Conservation (phyloP, 2,797 vertebrate genomes). For the Scleropages formosus region DNA sequence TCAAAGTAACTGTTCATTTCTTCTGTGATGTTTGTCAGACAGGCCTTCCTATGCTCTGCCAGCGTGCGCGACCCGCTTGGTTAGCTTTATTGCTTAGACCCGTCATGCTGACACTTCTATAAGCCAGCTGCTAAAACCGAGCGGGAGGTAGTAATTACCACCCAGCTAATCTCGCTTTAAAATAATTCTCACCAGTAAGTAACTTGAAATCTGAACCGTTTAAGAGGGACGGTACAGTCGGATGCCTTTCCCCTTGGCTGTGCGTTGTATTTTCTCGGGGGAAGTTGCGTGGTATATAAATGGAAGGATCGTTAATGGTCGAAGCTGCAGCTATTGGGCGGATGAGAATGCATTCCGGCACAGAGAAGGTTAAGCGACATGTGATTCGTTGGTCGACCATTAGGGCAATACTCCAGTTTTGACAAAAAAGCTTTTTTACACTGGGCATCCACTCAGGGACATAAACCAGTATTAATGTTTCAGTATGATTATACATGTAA, state of each 20-base stretch:
- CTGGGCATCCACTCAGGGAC: neutral
- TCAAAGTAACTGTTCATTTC: neutral
- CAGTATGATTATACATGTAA: neutral
- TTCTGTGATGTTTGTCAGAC: neutral
- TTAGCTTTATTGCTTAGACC: constrained; percentile 40
- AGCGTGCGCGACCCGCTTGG: constrained; percentile 41
- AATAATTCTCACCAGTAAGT: constrained; percentile 19
- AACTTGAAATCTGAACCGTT: neutral
- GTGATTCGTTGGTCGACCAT: neutral
- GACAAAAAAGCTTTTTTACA: constrained; percentile 24
- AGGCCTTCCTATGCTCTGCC: constrained; percentile 25
- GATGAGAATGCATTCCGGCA: neutral
- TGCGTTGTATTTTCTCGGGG: constrained; percentile 22
- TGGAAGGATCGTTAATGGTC: neutral
- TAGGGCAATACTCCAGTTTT: neutral
- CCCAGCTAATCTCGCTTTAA: constrained; percentile 40
- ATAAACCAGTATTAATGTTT: constrained; percentile 14
- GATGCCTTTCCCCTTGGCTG: constrained; percentile 28
- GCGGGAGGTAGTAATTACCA: constrained; percentile 45
- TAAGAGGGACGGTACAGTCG: neutral
- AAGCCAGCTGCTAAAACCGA: constrained; percentile 31
- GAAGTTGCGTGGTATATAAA: constrained; percentile 6
- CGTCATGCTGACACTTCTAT: constrained; percentile 43
- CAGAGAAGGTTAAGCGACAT: neutral
- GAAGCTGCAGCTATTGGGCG: neutral